These are phyloP conservation scores for Phyllotreta striolata DNA, from an alignment of 2,888 invertebrate genomes.

Conservation along the genomic window DNA sequence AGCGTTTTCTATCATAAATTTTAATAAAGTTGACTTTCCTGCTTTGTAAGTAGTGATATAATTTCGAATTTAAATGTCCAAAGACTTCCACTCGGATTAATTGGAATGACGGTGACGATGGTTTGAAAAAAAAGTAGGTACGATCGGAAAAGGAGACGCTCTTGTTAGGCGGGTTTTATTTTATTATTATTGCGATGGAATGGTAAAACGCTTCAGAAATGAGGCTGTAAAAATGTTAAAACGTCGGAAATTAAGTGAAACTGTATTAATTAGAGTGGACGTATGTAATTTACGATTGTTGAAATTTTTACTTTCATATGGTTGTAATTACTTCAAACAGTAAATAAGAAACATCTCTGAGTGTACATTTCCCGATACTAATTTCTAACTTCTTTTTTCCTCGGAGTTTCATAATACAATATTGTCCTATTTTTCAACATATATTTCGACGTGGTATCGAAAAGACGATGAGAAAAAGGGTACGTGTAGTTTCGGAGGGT, in stretches of 20 bases:
- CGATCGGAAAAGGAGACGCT: background rate
- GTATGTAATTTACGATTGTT: no score
- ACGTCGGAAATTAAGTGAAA: no score
- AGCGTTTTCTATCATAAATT: conserved; percentile 20
- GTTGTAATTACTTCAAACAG: no score
- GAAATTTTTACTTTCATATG: no score
- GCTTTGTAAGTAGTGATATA: conserved; percentile 11
- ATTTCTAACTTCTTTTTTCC: no score
- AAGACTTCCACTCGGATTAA: conserved; percentile 18
- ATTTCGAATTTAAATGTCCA: conserved; percentile 2
- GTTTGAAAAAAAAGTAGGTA: background rate
- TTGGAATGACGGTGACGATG: conserved; percentile 3
- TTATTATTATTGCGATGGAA: conserved; percentile 9
- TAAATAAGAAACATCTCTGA: no score
- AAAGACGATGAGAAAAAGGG: conserved; percentile 5
- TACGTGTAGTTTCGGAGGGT: conserved; percentile 13
- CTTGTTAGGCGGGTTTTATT: conserved; percentile 13
- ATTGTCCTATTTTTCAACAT: conserved; percentile 1
- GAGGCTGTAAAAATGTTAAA: conserved; percentile 8
- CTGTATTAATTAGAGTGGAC: no score
- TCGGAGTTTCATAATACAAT: conserved; percentile 2
- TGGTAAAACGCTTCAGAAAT: background rate
- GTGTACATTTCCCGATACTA: no score
- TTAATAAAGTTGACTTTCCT: conserved; percentile 13
- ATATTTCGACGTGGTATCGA: conserved; percentile 11